A percentile compares a stretch with the other conserved stretches of the same genome.
phyloP scores from a whole-genome alignment of 2,797 vertebrate genomes.

The Clamator glandarius region DNA sequence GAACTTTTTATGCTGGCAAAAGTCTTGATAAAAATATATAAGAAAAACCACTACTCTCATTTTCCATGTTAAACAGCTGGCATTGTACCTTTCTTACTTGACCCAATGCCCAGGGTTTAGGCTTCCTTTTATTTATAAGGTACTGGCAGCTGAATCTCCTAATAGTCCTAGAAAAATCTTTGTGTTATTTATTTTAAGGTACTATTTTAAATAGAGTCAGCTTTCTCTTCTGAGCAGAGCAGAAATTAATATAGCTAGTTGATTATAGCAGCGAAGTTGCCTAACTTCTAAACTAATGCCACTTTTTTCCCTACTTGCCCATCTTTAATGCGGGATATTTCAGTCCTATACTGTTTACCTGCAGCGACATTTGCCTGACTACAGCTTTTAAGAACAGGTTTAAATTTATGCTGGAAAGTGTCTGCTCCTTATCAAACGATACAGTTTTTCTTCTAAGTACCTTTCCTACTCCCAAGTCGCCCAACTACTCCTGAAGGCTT shows the following conservation, averaged over 20 bases:
- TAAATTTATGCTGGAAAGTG: not conserved
- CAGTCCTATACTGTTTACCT: not conserved
- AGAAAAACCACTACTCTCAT: not conserved
- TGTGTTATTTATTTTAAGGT: not conserved
- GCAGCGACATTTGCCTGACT: not conserved
- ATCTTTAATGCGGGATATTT: not conserved
- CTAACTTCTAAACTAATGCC: not conserved
- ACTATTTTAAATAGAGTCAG: not conserved
- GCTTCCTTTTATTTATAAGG: not conserved
- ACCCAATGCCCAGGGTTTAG: not conserved
- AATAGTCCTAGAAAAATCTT: not conserved
- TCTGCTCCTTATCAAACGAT: not conserved
- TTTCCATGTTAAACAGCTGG: not conserved
- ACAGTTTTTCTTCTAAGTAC: not conserved
- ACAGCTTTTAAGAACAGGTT: not conserved
- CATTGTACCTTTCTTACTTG: not conserved
- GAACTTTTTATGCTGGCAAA: not conserved
- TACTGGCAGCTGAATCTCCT: not conserved
- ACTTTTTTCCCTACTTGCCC: not conserved
- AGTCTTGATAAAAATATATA: not conserved
- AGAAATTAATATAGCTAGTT: not conserved
- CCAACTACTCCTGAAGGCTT: not conserved
- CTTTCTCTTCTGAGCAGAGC: not conserved
- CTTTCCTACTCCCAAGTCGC: not conserved
- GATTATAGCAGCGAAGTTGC: not conserved